Percentiles rank a stretch among this genome's conserved stretches.
Conservation (phyloP, 2,888 invertebrate species). For the Blomia tropicalis region DNA sequence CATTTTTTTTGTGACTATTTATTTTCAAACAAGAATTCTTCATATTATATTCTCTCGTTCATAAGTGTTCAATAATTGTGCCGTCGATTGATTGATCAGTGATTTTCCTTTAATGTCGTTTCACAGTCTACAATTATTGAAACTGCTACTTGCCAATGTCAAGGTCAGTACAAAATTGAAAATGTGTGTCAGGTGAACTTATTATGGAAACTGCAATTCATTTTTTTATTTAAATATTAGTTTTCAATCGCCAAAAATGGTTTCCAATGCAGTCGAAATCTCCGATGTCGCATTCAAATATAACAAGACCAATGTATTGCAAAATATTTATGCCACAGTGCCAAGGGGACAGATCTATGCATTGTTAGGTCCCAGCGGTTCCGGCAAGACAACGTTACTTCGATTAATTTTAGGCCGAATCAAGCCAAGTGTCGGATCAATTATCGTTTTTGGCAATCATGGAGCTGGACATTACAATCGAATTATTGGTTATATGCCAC, state of each 20-base stretch:
- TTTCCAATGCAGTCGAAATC: constrained; percentile 8
- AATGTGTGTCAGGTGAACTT: no score
- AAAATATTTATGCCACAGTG: constrained; percentile 5
- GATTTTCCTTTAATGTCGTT: no score
- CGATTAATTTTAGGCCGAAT: constrained; percentile 17
- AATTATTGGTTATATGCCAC: constrained; percentile 23
- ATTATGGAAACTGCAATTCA: no score
- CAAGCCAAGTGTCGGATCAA: neutral
- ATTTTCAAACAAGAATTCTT: no score
- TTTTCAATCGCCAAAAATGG: neutral
- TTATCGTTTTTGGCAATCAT: neutral
- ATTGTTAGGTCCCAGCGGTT: constrained; percentile 18
- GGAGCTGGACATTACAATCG: constrained; percentile 8
- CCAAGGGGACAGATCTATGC: constrained; percentile 14
- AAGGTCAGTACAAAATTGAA: neutral
- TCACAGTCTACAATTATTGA: no score
- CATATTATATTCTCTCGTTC: no score
- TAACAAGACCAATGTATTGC: neutral
- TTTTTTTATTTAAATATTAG: no score
- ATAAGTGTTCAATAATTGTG: no score
- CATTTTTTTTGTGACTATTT: no score
- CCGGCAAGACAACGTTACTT: constrained; percentile 17
- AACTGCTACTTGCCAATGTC: no score
- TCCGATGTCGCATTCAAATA: constrained; percentile 12
- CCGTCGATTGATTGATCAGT: no score